Evolutionary conservation across 2,113 vertebrate genomes (phyloP).

Genomic region (Hypomesus transpacificus): DNA sequence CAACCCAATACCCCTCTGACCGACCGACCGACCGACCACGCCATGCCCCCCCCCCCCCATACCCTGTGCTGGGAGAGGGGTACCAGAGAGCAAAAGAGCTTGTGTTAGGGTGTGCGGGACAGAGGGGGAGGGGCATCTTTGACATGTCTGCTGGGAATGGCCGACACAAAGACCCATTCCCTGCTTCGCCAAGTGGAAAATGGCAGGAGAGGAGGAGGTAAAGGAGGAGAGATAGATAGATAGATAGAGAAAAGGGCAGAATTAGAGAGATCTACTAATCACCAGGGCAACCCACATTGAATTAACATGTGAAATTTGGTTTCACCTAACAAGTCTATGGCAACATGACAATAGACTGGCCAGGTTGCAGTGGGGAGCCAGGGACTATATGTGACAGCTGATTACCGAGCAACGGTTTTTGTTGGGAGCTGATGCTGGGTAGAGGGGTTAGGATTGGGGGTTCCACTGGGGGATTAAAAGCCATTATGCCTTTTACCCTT

Average conservation of each 20-base stretch:
- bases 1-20: conserved; percentile 32
- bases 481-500: conserved; percentile 57
- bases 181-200: conserved; percentile 77
- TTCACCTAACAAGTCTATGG: conserved; percentile 72
- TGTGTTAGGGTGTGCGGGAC: conserved; percentile 12
- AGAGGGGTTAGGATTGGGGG: conserved; percentile 36
- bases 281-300: conserved; percentile 72
- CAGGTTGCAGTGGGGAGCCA: conserved; percentile 20
- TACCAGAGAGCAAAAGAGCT: conserved; percentile 16
- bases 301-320: conserved; percentile 77
- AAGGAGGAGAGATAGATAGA: conserved; percentile 37
- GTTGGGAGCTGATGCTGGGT: conserved; percentile 47
- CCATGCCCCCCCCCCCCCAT: conserved; percentile 27
- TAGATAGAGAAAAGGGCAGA: conserved; percentile 42
- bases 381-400: conserved; percentile 53
- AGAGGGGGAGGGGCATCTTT: conserved; percentile 65
- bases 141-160: conserved; percentile 59
- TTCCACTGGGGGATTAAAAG: conserved; percentile 59
- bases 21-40: conserved; percentile 20
- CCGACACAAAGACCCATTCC: conserved; percentile 71
- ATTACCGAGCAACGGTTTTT: conserved; percentile 59
- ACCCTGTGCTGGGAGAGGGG: conserved; percentile 37
- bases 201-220: conserved; percentile 57
- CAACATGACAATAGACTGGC: conserved; percentile 55
- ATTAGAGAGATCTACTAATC: conserved; percentile 77